These are phyloP conservation scores for Drosophila oshimai DNA, from an alignment of 1,140 invertebrate species.

Conservation along the genomic window DNA sequence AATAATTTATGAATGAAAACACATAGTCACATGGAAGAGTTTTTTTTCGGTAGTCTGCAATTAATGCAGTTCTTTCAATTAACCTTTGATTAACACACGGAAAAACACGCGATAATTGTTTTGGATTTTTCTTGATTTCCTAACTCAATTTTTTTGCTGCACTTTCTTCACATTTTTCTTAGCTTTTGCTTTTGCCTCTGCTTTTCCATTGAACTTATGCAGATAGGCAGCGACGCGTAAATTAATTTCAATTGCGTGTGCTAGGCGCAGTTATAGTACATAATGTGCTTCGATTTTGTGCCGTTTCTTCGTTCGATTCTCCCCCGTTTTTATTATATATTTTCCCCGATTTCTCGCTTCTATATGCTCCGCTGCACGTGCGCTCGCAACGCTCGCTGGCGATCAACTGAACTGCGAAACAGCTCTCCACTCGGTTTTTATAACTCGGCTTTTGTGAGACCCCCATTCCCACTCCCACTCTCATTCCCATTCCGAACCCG, in stretches of 20 bases:
- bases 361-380: constrained; percentile 1
- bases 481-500: constrained; percentile 25
- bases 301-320: constrained; percentile 1
- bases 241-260: constrained; percentile 68
- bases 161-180: constrained; percentile 40
- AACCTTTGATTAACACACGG: constrained; percentile 21
- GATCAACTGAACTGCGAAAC: constrained; percentile 50
- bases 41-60: background rate
- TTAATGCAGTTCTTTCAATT: constrained; percentile 14
- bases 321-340: background rate
- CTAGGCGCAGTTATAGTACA: constrained; percentile 51
- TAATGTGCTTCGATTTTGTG: constrained; percentile 57
- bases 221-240: constrained; percentile 64
- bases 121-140: constrained; percentile 10
- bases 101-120: constrained; percentile 24
- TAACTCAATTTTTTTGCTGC: constrained; percentile 24
- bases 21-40: constrained; percentile 6
- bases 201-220: constrained; percentile 71
- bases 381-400: constrained; percentile 47
- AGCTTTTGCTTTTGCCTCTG: constrained; percentile 18
- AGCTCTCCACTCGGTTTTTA: constrained; percentile 58
- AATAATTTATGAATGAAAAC: constrained; percentile 52
- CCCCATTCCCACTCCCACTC: too few relatives aligned
- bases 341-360: background rate
- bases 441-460: constrained; percentile 16